phyloP scores from a whole-genome alignment of 2,888 invertebrate species.

The Drosophila suboccidentalis region DNA sequence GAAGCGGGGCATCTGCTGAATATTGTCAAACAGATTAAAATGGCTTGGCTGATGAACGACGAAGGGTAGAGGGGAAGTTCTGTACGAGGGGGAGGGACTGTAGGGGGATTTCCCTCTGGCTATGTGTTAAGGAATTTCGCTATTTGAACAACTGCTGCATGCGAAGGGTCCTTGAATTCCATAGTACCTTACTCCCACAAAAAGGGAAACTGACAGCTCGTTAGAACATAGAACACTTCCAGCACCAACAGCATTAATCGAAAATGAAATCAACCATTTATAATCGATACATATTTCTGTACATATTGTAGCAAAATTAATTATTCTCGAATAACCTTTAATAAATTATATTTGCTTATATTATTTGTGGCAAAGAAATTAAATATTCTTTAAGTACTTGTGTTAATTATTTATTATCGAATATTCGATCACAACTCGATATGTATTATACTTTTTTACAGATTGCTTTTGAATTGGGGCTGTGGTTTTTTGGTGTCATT shows the following conservation, averaged over 20 bases:
- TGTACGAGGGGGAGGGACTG: background rate
- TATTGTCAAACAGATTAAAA: slow-evolving; percentile 54
- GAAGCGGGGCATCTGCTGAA: slow-evolving; percentile 39
- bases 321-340: background rate
- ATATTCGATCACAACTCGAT: too few relatives aligned
- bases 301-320: background rate
- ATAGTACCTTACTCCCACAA: slow-evolving; percentile 6
- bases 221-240: background rate
- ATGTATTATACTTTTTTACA: too few relatives aligned
- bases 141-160: background rate
- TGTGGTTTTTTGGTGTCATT: too few relatives aligned
- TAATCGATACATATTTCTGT: background rate
- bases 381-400: background rate
- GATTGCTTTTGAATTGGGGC: too few relatives aligned
- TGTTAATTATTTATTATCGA: too few relatives aligned
- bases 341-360: too few relatives aligned
- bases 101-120: background rate
- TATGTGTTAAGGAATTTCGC: slow-evolving; percentile 2
- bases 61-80: too few relatives aligned
- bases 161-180: slow-evolving; percentile 8
- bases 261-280: background rate
- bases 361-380: background rate
- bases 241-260: background rate
- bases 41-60: background rate
- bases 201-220: background rate